A percentile compares a stretch with the other conserved stretches of the same genome.
Conservation (phyloP, 1,140 invertebrate species). For the Aleiodes sp. region DNA sequence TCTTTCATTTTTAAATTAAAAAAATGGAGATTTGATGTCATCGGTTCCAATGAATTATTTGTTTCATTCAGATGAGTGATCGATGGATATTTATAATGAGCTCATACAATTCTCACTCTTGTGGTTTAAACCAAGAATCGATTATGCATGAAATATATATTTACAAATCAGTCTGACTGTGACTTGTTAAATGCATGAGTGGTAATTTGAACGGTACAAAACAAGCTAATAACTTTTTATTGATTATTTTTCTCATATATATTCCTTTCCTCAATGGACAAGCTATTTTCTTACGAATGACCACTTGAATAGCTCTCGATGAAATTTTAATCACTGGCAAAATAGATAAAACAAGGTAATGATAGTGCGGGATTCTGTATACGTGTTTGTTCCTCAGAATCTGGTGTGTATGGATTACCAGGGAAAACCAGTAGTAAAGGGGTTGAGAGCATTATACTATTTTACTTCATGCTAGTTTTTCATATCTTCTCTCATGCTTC, state of each 20-base stretch:
- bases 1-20: no score
- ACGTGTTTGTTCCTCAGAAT: no score
- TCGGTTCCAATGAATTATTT: background rate
- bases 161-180: background rate
- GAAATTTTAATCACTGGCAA: no score
- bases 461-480: background rate
- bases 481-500: no score
- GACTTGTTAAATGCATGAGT: background rate
- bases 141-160: constrained; percentile 5
- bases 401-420: background rate
- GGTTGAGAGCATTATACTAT: background rate
- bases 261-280: no score
- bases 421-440: constrained; percentile 2
- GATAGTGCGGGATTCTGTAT: no score
- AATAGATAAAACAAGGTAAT: no score
- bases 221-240: background rate
- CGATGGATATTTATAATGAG: background rate
- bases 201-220: background rate
- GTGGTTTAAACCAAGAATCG: background rate
- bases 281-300: no score
- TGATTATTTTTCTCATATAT: background rate
- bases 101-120: background rate
- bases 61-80: background rate
- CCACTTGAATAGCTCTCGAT: no score
- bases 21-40: no score